Base-by-base conservation (phyloP, 1,140 invertebrate species). In the Diploscapter pachys region DNA sequence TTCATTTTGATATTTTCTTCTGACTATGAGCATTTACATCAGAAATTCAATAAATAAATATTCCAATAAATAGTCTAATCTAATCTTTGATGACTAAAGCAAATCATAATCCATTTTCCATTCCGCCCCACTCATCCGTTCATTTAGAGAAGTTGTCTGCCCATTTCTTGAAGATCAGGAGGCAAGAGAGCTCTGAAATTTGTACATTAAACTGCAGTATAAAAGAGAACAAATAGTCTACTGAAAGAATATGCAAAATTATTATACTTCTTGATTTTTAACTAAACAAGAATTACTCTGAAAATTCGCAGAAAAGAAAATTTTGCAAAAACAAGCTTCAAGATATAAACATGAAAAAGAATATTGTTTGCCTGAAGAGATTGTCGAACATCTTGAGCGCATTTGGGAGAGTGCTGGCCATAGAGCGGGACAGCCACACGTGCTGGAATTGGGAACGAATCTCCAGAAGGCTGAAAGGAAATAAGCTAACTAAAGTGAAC, bases 361-460 rank as follows among this genome's bases (percentile, higher is more conserved):
- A 31, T 31, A 31, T 50, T 5, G 31, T 31, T 31, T 53, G 52
- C 61, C 53, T 72, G 71, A 81, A 81, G 5, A 81, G 66, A 61
- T 81, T 81, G 62, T 81, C 80, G 62, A 81, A 81, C 51, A 81
- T 80, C 68, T 81, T 81, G 2, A 81, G 61, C 5, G 80, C 80
- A 65, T 81, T 81, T n/a, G 78, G 80, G 13, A 81, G 75, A 2
- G 80, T 81, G 63, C 65, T 75, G 9, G 80, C 65, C 31, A 81
- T 78, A 49, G 81, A 82, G 8, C 80, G 57, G 11, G 78, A 81
- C 11, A 81, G 57, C 80, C 80, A 81, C 4, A 81, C 77, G 67
- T 79, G 77, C 53, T 81, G 80, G 53, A 81, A 81, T 53, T 81
- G 67, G 13, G 63, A 55, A 54, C 80, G 73, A 63, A 81, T 82